These are phyloP conservation scores for Mimachlamys varia DNA, from an alignment of 2,888 invertebrate genomes.

Conservation along the genomic window DNA sequence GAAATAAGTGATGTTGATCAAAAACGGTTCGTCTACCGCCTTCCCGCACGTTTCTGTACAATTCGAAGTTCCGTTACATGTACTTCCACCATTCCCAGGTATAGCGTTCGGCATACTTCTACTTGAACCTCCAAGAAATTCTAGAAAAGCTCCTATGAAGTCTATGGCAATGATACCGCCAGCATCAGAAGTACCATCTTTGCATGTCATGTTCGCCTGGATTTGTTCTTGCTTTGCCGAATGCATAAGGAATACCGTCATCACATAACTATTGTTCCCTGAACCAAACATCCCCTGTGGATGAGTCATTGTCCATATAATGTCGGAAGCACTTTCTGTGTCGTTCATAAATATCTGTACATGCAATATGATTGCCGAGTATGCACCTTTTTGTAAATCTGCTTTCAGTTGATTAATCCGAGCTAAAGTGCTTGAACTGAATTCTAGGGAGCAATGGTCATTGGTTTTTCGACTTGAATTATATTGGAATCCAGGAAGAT, in stretches of 20 bases:
- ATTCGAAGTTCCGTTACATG: background rate
- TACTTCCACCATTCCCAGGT: too few species aligned
- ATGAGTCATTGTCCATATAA: background rate
- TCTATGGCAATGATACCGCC: background rate
- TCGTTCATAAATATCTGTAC: background rate
- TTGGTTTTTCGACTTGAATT: too few species aligned
- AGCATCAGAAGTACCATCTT: background rate
- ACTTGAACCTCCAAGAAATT: background rate
- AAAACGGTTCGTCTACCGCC: background rate
- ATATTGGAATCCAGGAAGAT: too few species aligned
- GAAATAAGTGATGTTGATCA: background rate
- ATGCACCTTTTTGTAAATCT: background rate
- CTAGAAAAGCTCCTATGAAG: background rate
- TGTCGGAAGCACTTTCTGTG: background rate
- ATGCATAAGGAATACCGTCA: background rate
- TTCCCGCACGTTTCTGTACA: background rate
- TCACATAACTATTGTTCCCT: background rate
- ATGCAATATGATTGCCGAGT: background rate
- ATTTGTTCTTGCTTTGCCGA: background rate
- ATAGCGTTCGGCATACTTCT: too few species aligned
- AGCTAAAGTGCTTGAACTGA: background rate
- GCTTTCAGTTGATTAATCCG: background rate
- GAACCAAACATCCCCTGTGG: background rate
- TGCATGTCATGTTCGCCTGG: background rate
- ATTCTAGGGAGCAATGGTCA: background rate